Evolutionary conservation across 53 echinoderm and acorn worm genomes (phyloP), one percentile per base, ranked within the genome.

Genomic region (Stichopus horrens): DNA sequence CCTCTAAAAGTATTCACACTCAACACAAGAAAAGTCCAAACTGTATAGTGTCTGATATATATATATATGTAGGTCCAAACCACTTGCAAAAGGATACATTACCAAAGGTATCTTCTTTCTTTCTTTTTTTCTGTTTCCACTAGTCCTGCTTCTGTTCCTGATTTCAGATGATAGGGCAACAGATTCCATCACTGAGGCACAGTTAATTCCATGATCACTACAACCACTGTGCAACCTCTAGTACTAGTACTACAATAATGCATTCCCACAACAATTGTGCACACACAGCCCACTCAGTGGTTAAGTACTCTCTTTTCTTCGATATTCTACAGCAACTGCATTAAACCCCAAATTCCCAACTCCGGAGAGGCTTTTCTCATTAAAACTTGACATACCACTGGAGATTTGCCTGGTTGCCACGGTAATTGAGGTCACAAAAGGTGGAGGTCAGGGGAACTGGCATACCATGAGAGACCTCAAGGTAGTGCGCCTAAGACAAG

Each of bases 401-500:
- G 67, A 85, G 85, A 85, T 85, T 85, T 85, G 85, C 55, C 75
- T 58, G 53, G 87, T 87, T 87, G 51, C 75, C 87, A 87, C 54
- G 87, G 87, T 58, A 87, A 87, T 75, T 87, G 75, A 58, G 87
- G 87, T 87, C 55, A 87, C 74, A 74, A 75, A 55, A 87, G 87
- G 87, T 87, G 87, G 87, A 87, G 87, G 87, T 87, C 87, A 87
- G 21, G 19, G 87, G 87, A 74, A 56, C 87, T 75, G 14, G 87
- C 87, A 87, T 87, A 87, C 87, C 87, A 87, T 59, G 37, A 59
- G 65, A 85, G 85, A 85, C 85, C 85, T 67, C 85, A 85, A 21
- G 60, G 85, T 66, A 54, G 37, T 76, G 77, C 9, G 77, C 9
- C 75, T 76, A 85, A 81, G 81, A 81, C 81, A 81, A 81, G 81